Percentiles rank a stretch among this genome's conserved stretches.
Conservation (phyloP, 2,113 vertebrate species). For the Falco punctatus region DNA sequence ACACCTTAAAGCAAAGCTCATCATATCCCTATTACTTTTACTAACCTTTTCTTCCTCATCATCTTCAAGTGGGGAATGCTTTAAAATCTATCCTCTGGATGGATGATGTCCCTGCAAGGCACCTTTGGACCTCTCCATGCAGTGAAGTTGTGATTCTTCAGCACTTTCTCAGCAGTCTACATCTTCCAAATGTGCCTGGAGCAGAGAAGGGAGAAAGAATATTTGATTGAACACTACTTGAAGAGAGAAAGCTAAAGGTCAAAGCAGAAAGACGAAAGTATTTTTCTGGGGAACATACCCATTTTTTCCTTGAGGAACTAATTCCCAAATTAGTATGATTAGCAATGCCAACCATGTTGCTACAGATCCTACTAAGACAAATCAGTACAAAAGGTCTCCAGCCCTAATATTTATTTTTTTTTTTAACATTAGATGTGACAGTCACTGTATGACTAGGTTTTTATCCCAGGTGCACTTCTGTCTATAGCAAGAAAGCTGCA, state of each 20-base stretch:
- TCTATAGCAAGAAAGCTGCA: background rate
- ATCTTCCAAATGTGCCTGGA: background rate
- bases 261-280: background rate
- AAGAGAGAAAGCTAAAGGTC: background rate
- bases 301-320: background rate
- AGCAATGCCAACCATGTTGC: background rate
- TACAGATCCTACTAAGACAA: background rate
- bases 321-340: background rate
- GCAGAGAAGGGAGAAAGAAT: background rate
- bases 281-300: background rate
- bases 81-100: background rate
- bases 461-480: background rate
- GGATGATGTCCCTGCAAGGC: background rate
- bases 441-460: background rate
- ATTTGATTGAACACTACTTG: background rate
- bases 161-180: background rate
- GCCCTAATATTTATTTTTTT: background rate
- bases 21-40: background rate
- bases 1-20: background rate
- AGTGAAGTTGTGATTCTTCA: background rate
- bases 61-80: background rate
- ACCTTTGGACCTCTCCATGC: background rate
- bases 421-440: background rate
- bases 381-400: background rate
- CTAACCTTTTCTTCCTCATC: background rate